phyloP scores from a whole-genome alignment of 2,113 vertebrate species.

The Sciurus niger region DNA sequence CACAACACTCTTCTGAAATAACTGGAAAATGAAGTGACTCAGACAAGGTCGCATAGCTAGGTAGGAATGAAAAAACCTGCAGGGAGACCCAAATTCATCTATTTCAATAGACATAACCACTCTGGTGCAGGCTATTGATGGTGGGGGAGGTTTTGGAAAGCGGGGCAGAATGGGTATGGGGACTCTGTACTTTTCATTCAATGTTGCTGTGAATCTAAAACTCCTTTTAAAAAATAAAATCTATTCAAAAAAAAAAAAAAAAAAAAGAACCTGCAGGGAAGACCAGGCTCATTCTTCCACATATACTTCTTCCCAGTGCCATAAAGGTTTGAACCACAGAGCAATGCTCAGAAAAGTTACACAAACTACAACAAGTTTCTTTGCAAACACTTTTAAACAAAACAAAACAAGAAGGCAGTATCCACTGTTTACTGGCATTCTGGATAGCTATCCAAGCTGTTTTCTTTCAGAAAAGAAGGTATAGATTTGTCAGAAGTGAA shows the following conservation, averaged over 20 bases:
- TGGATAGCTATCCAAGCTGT: not conserved
- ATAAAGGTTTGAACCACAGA: not conserved
- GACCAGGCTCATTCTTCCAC: not conserved
- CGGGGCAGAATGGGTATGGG: not conserved
- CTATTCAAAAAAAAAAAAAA: not conserved
- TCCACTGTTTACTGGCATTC: constrained; percentile 15
- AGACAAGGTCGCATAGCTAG: not conserved
- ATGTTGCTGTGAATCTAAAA: constrained; percentile 2
- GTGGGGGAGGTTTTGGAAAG: not conserved
- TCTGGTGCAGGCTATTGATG: not conserved
- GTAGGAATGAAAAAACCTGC: constrained; percentile 27
- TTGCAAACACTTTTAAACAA: constrained; percentile 51
- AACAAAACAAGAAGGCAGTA: not conserved
- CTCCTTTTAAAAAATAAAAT: constrained; percentile 46
- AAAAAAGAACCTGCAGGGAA: not conserved
- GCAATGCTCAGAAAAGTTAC: not conserved
- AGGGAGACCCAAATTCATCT: not conserved
- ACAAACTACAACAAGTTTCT: not conserved
- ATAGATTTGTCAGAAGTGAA: not conserved
- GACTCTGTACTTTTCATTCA: not conserved
- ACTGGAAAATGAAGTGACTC: constrained; percentile 22
- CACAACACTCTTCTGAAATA: not conserved
- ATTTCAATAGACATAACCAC: not conserved
- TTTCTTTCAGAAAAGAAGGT: not conserved
- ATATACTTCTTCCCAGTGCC: constrained; percentile 69